phyloP scores from a whole-genome alignment of 2,797 vertebrate genomes.

The Paguma larvata region DNA sequence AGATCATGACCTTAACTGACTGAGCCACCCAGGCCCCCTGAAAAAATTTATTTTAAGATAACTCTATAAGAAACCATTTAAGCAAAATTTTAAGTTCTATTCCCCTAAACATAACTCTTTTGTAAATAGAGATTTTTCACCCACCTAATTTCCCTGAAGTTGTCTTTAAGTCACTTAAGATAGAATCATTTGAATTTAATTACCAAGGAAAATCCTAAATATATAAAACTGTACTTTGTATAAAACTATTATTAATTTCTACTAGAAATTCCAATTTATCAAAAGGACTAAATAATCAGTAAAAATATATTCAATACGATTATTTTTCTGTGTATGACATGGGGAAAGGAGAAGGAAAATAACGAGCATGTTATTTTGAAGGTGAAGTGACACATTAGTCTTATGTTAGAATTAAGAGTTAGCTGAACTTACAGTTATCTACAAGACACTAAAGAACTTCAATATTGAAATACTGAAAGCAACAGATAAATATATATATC shows the following conservation, averaged over 20 bases:
- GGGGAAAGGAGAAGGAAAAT: neutral
- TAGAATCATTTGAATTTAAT: conserved; percentile 12
- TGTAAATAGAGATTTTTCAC: conserved; percentile 46
- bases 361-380: neutral
- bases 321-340: neutral
- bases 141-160: neutral
- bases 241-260: conserved; percentile 19
- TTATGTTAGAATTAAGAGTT: neutral
- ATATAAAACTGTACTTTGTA: conserved; percentile 39
- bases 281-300: neutral
- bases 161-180: conserved; percentile 37
- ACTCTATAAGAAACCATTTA: neutral
- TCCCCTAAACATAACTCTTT: neutral
- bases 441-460: neutral
- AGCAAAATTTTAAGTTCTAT: conserved; percentile 19
- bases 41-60: neutral
- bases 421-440: neutral
- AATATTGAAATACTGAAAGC: neutral
- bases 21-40: too few relatives aligned
- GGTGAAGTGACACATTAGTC: neutral
- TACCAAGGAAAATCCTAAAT: neutral
- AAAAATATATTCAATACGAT: conserved; percentile 40
- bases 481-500: neutral
- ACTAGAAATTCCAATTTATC: conserved; percentile 36
- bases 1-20: too few relatives aligned